phyloP scores from a whole-genome alignment of 1,140 invertebrate species.

The Probaryconus sp. region DNA sequence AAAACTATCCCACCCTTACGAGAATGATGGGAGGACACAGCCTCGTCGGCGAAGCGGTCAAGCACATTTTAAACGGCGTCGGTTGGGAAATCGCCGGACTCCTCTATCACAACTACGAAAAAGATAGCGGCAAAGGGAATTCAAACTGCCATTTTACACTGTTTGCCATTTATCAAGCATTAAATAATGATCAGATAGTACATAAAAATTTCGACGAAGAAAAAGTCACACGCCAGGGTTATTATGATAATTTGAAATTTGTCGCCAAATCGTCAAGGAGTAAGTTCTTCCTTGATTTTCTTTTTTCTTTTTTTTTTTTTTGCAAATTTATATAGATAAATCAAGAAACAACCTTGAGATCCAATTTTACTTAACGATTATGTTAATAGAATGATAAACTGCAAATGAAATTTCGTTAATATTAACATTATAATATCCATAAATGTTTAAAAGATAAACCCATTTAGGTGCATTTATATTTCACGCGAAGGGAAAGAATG shows the following conservation, averaged over 20 bases:
- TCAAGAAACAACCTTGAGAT: too few species aligned
- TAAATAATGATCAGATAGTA: constrained; percentile 80
- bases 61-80: constrained; percentile 83
- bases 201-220: constrained; percentile 83
- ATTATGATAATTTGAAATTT: constrained; percentile 82
- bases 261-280: constrained; percentile 85
- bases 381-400: too few species aligned
- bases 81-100: constrained; percentile 85
- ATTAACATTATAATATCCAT: too few species aligned
- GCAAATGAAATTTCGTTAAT: too few species aligned
- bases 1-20: constrained; percentile 88
- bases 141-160: constrained; percentile 87
- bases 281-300: constrained; percentile 84
- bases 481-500: too few species aligned
- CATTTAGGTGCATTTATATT: too few species aligned
- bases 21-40: constrained; percentile 91
- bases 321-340: too few species aligned
- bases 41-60: constrained; percentile 85
- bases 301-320: too few species aligned
- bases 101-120: constrained; percentile 84
- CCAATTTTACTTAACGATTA: too few species aligned
- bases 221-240: constrained; percentile 77
- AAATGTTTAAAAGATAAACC: too few species aligned
- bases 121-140: constrained; percentile 80
- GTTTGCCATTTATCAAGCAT: constrained; percentile 82